Conservation (phyloP, 2,888 invertebrate species). For the Thysanoteuthis rhombus region DNA sequence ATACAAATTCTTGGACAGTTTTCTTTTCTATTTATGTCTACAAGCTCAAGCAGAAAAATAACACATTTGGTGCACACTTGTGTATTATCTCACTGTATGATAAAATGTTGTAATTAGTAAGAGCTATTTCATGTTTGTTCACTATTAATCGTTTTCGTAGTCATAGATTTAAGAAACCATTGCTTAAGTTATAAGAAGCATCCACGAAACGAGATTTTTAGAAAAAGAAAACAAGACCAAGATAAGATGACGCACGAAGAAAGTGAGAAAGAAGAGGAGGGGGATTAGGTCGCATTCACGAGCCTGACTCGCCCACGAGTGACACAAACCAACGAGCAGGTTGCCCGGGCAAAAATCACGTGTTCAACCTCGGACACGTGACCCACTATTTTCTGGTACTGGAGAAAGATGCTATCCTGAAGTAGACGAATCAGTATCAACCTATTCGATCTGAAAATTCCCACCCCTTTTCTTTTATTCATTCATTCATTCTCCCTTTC, state of each 20-base stretch:
- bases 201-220: rapidly evolving
- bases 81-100: background rate
- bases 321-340: background rate
- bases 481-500: background rate
- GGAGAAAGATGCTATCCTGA: too few species aligned
- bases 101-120: background rate
- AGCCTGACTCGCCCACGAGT: background rate
- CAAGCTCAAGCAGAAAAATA: too few species aligned
- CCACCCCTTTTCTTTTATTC: background rate
- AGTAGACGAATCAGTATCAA: background rate
- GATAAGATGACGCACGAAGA: background rate
- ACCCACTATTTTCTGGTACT: background rate
- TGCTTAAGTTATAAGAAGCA: too few species aligned
- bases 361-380: background rate
- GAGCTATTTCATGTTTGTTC: background rate
- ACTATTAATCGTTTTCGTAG: background rate
- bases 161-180: too few species aligned
- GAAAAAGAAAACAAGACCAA: background rate
- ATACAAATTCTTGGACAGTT: too few species aligned
- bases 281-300: background rate
- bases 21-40: too few species aligned
- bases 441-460: background rate
- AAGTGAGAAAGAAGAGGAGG: background rate
- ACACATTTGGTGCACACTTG: background rate
- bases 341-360: background rate